Percentiles rank a stretch among this genome's conserved stretches.
Evolutionary conservation across 2,113 vertebrate genomes (phyloP).

Genomic region (Cinclus mexicanus): DNA sequence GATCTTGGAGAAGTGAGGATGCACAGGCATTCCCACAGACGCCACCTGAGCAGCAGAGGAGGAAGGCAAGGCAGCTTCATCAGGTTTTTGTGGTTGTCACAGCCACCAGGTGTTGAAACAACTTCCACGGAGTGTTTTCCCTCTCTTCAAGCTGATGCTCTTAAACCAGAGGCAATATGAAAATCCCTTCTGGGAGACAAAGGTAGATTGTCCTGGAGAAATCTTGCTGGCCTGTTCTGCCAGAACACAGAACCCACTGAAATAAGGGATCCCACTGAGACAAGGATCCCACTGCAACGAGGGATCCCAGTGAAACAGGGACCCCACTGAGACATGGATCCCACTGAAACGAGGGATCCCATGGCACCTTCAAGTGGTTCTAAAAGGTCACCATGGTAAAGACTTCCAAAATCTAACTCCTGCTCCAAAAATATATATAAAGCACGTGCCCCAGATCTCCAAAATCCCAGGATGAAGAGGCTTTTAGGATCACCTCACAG

Average conservation of each 20-base stretch:
- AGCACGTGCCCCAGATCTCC: fast-evolving
- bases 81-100: not conserved
- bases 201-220: not conserved
- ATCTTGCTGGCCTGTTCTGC: not conserved
- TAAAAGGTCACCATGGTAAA: not conserved
- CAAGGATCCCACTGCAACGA: not conserved
- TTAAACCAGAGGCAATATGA: not conserved
- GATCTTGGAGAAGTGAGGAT: not conserved
- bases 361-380: not conserved
- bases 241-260: not conserved
- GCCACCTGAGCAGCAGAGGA: not conserved
- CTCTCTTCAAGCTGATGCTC: not conserved
- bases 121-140: not conserved
- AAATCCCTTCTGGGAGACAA: not conserved
- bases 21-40: not conserved
- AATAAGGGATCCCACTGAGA: not conserved
- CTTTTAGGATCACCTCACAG: not conserved
- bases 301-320: not conserved
- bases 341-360: not conserved
- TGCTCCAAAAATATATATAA: fast-evolving
- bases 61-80: not conserved
- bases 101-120: not conserved
- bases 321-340: too few relatives aligned
- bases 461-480: not conserved
- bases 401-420: not conserved